phyloP scores from a whole-genome alignment of 2,113 vertebrate genomes.

The Myotis lucifugus region DNA sequence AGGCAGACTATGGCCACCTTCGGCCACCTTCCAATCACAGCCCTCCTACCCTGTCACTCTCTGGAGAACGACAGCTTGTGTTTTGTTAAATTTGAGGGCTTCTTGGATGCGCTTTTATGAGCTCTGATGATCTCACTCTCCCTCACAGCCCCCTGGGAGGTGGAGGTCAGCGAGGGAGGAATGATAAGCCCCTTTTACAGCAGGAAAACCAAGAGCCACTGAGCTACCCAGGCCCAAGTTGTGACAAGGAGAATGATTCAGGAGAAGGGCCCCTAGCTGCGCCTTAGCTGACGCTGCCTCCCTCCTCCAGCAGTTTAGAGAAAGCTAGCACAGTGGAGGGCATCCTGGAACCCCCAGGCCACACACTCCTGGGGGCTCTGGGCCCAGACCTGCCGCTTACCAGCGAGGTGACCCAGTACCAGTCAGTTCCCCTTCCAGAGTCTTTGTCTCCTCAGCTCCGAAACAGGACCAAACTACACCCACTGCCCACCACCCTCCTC shows the following conservation, averaged over 20 bases:
- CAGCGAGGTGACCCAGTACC: neutral
- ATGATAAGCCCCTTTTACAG: neutral
- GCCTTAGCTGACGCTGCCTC: neutral
- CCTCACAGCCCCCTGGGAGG: neutral
- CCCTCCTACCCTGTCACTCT: neutral
- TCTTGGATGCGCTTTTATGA: conserved; percentile 6
- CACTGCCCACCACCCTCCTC: neutral
- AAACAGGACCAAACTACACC: neutral
- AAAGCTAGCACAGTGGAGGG: neutral
- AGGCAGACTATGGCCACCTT: neutral
- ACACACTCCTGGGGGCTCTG: neutral
- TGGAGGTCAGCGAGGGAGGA: neutral
- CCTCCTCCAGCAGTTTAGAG: neutral
- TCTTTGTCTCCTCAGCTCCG: neutral
- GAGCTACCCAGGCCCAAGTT: neutral
- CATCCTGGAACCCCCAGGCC: neutral
- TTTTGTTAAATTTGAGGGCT: conserved; percentile 48
- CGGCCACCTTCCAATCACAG: neutral
- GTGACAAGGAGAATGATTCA: neutral
- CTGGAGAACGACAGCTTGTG: neutral
- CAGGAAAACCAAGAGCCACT: neutral
- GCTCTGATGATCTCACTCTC: conserved; percentile 21
- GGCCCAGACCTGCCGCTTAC: neutral
- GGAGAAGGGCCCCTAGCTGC: neutral
- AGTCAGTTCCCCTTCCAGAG: neutral